Evolutionary conservation across 2,797 vertebrate genomes (phyloP), one percentile per base, ranked within the genome.

Genomic region (Gorsachius magnificus): DNA sequence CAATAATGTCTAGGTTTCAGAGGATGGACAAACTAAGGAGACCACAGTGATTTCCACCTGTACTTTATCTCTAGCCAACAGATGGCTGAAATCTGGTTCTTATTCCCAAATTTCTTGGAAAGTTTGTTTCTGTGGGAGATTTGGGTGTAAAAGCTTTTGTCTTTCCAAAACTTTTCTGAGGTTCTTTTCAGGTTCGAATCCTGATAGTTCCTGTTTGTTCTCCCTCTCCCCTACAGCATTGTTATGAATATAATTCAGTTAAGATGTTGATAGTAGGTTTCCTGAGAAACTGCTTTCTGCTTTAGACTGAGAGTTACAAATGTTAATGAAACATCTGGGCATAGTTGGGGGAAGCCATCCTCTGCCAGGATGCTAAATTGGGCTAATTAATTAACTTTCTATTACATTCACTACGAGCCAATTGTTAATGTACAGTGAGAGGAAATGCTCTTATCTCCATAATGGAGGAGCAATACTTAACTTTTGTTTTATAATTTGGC

Each of bases 351-450:
- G 8, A 81, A 88, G 26, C 13, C 6, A 4, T 86, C 22, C 53
- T 46, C 53, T 91, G 71, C 65, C 72, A 94, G 76, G 36, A 60
- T 83, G 43, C 17, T 56, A n/a, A 90, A 87, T n/a, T 66, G 33
- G 22, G n/a, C 56, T 94, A 78, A 91, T 95, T 94, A 88, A 64
- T 95, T 94, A 88, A 60, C 43, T 90, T 83, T 66, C 68, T 26
- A 0, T 87, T 93, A 48, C 2, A 1, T 87, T 87, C 48, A 45
- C 48, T 45, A 66, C 64, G 31, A 91, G 31, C 31, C 61, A 68
- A 26, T 75, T 57, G 16, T 83, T 91, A 77, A 70, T 43, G 33
- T 78, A 29, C 18, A 54, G 33, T 60, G 50, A 80, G 33, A 77
- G 22, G 35, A 68, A 83, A 56, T 77, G 56, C 36, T 79, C 64